Evolutionary conservation across 2,797 vertebrate genomes (phyloP).

Genomic region (Spinibarbus caldwelli): DNA sequence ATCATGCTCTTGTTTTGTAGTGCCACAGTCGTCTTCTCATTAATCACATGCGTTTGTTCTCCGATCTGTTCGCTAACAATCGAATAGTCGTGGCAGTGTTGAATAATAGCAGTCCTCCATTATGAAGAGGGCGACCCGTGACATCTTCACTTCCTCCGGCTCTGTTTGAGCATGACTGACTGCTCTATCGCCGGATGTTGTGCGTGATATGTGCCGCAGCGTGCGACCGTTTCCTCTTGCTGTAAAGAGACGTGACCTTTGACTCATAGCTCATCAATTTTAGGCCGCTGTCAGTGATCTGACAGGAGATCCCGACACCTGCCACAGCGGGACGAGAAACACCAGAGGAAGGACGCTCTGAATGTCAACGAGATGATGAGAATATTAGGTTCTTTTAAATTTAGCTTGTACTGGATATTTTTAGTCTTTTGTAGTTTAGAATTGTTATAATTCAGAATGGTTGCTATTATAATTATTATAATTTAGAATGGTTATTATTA

Average conservation of each 20-base stretch:
- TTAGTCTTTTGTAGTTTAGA: not conserved
- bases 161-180: constrained; percentile 59
- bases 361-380: not conserved
- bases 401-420: too few relatives aligned
- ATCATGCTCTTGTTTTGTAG: constrained; percentile 11
- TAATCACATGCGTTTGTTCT: constrained; percentile 44
- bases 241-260: constrained; percentile 72
- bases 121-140: constrained; percentile 58
- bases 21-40: not conserved
- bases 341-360: not conserved
- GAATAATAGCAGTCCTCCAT: constrained; percentile 27
- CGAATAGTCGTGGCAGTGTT: constrained; percentile 1
- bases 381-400: not conserved
- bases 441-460: not conserved
- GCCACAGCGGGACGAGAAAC: not conserved
- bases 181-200: constrained; percentile 60
- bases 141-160: constrained; percentile 74
- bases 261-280: constrained; percentile 77
- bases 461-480: not conserved
- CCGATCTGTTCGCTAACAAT: constrained; percentile 37
- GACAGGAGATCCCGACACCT: constrained; percentile 52
- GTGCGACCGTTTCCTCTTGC: constrained; percentile 74
- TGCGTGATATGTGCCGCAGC: constrained; percentile 62
- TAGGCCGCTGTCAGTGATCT: constrained; percentile 66
- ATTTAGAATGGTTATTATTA: too few relatives aligned